A percentile compares a stretch with the other conserved stretches of the same genome.
Conservation (phyloP, 2,113 vertebrate genomes). For the Polypterus bichir region DNA sequence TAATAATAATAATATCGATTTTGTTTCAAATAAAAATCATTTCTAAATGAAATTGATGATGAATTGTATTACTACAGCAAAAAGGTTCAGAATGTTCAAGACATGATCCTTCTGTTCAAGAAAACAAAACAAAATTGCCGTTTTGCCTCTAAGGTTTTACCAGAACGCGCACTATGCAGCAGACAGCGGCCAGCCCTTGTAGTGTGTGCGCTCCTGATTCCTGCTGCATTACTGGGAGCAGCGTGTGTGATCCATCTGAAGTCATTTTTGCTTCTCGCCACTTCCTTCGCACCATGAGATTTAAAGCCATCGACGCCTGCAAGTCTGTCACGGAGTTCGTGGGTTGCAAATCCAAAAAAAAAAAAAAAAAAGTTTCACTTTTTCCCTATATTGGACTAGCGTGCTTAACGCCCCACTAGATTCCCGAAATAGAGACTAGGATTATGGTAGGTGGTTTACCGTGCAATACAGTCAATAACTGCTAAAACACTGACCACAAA, state of each 20-base stretch:
- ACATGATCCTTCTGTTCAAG: too few relatives aligned
- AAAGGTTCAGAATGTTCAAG: too few relatives aligned
- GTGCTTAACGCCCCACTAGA: constrained; percentile 29
- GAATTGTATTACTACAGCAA: too few relatives aligned
- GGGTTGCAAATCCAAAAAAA: constrained; percentile 34
- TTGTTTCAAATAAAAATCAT: too few relatives aligned
- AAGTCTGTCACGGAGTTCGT: constrained; percentile 43
- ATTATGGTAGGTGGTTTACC: constrained; percentile 32
- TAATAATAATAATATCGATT: too few relatives aligned
- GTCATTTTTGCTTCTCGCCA: constrained; percentile 28
- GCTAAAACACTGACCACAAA: constrained; percentile 32
- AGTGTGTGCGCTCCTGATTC: constrained; percentile 52
- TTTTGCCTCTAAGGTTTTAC: too few relatives aligned
- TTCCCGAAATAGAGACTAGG: constrained; percentile 29
- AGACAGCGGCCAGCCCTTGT: constrained; percentile 54
- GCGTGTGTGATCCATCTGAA: constrained; percentile 58
- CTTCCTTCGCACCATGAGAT: constrained; percentile 41
- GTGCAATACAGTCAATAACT: constrained; percentile 32
- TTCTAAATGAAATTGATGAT: too few relatives aligned
- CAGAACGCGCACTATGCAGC: constrained; percentile 30
- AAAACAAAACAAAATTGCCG: too few relatives aligned
- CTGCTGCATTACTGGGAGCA: constrained; percentile 35
- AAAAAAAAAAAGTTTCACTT: constrained; percentile 31
- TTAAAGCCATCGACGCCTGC: constrained; percentile 52
- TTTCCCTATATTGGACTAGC: constrained; percentile 28